phyloP scores from a whole-genome alignment of 1,140 invertebrate species.

The Halyomorpha halys region DNA sequence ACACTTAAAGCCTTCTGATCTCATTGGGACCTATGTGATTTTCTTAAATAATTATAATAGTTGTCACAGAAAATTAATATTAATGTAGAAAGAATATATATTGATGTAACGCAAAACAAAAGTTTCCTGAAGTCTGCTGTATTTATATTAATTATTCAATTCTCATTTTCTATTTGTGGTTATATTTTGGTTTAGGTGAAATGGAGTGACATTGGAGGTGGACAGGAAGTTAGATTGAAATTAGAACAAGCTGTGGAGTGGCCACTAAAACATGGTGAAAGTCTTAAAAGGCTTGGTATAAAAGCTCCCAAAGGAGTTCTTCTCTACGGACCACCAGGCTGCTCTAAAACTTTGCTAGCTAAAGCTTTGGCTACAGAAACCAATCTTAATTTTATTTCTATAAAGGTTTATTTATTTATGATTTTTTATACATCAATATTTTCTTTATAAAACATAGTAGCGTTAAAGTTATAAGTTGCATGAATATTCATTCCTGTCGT shows the following conservation, averaged over 20 bases:
- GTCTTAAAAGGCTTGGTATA: conserved; percentile 81
- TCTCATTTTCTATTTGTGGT: background rate
- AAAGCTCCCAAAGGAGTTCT: conserved; percentile 87
- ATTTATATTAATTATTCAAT: background rate
- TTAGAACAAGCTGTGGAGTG: conserved; percentile 84
- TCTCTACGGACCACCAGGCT: conserved; percentile 96
- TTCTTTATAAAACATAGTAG: background rate
- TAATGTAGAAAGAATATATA: no score
- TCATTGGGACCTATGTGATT: no score
- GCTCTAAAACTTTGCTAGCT: conserved; percentile 93
- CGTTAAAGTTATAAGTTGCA: no score
- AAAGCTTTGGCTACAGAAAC: conserved; percentile 92
- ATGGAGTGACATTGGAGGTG: conserved; percentile 91
- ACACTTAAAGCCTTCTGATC: no score
- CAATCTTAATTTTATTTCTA: conserved; percentile 80
- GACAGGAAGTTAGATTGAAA: conserved; percentile 74
- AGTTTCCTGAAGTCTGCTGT: no score
- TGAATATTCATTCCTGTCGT: no score
- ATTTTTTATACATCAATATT: conserved; percentile 17
- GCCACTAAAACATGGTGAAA: conserved; percentile 82
- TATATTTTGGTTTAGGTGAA: conserved; percentile 36
- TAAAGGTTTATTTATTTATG: conserved; percentile 50
- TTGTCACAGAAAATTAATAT: no score
- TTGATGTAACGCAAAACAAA: no score
- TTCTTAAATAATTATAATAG: no score